Conservation (phyloP, 1,140 invertebrate genomes). For the Zophobas atratus region DNA sequence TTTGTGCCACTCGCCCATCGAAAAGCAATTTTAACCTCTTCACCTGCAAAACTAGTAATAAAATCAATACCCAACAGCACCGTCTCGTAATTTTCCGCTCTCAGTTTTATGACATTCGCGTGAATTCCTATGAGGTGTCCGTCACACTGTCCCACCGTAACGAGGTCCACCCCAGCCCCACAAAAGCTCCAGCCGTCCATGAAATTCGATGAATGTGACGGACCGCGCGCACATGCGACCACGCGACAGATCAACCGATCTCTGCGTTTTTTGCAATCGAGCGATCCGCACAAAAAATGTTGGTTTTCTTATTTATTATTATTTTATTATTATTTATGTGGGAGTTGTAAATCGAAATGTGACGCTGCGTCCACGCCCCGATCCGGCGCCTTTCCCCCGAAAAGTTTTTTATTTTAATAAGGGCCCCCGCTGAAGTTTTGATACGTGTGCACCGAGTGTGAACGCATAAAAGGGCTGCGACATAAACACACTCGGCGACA, state of each 20-base stretch:
- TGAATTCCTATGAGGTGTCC: not conserved
- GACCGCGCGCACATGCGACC: constrained; percentile 62
- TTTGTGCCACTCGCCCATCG: too few species aligned
- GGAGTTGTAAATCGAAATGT: too few species aligned
- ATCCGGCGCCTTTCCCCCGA: not conserved
- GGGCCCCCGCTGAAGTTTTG: constrained; percentile 64
- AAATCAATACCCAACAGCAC: too few species aligned
- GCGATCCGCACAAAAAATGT: not conserved
- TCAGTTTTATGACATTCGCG: too few species aligned
- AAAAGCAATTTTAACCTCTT: too few species aligned
- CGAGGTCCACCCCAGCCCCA: constrained; percentile 49
- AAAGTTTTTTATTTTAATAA: constrained; percentile 34
- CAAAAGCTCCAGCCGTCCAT: constrained; percentile 63
- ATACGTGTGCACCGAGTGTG: constrained; percentile 65
- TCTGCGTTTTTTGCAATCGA: not conserved
- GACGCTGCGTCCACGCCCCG: too few species aligned
- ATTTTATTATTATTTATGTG: too few species aligned
- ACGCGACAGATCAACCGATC: constrained; percentile 58
- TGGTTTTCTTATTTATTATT: too few species aligned
- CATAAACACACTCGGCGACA: constrained; percentile 64
- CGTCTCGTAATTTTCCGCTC: too few species aligned
- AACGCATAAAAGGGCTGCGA: constrained; percentile 62
- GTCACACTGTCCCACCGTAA: not conserved
- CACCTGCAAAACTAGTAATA: too few species aligned
- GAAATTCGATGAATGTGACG: constrained; percentile 69